Evolutionary conservation across 2,797 vertebrate genomes (phyloP), one percentile per base, ranked within the genome.

Genomic region (Acipenser ruthenus): DNA sequence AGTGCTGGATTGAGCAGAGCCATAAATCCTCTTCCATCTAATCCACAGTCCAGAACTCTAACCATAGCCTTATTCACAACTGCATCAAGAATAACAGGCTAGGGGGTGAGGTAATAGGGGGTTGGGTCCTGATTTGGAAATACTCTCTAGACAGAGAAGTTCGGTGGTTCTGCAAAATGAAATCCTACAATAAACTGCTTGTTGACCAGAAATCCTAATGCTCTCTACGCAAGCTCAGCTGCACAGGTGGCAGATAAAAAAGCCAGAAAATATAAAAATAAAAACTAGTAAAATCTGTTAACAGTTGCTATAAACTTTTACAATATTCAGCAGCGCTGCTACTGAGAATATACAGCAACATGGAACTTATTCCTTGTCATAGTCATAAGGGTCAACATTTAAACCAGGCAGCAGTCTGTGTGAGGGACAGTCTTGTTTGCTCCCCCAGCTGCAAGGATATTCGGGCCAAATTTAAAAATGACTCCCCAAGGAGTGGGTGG

Each of bases 251-350:
- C 55, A 58, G 55, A 11, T 10, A 58, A 13, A 58, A 58, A 58
- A 58, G 1, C 55, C 13, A 37, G 23, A 37, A 37, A 37, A 37
- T 37, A 37, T 37, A 18, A 37, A 37, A 13, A 12, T 13, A 58
- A 58, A 7, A n/a, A 58, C 55, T 13, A 58, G 58, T 8, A 58
- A 58, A 58, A 58, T 58, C 55, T 58, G 55, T 58, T 58, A 58
- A 58, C 55, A 58, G 55, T 58, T n/a, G 55, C 55, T 58, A 58
- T 58, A 58, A 58, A 58, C 55, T 58, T 58, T 58, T 58, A 58
- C 11, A 58, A 58, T 58, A 58, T 58, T 58, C 55, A 58, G 55
- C 55, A 58, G 55, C 11, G 11, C 12, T 58, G 55, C 55, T 58
- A 58, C 55, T 58, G 55, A 58, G 55, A n/a, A 58, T 58, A 58